phyloP scores from a whole-genome alignment of 2,113 vertebrate species.

The Calyptommatus sinebrachiatus region DNA sequence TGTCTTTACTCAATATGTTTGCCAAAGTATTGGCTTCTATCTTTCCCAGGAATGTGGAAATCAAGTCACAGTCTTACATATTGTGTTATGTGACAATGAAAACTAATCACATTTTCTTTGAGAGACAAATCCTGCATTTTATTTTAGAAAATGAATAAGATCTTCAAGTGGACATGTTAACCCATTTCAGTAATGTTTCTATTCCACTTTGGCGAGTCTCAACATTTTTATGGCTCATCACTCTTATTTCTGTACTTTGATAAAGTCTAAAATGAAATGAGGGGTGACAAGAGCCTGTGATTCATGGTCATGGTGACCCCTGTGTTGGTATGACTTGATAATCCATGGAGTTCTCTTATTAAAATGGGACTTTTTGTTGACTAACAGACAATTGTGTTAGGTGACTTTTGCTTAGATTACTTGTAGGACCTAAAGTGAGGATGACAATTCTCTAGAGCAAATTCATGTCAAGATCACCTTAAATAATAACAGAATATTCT shows the following conservation, averaged over 20 bases:
- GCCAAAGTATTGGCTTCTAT: too few species aligned
- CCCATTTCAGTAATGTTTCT: not conserved
- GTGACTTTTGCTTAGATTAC: not conserved
- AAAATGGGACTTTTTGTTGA: slow-evolving; percentile 1
- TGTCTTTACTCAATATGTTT: too few species aligned
- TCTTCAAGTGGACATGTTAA: not conserved
- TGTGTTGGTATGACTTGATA: not conserved
- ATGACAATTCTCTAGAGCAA: not conserved
- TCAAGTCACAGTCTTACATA: too few species aligned
- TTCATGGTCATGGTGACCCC: slow-evolving; percentile 4
- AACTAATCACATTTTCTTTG: not conserved
- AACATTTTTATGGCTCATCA: not conserved
- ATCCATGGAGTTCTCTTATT: not conserved
- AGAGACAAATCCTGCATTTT: not conserved
- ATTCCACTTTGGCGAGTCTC: not conserved
- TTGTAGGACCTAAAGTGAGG: not conserved
- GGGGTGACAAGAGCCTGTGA: not conserved
- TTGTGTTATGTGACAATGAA: not conserved
- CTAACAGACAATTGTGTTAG: not conserved
- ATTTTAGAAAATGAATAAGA: not conserved
- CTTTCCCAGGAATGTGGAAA: not conserved
- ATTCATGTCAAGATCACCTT: not conserved
- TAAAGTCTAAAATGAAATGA: not conserved
- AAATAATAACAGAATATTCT: not conserved
- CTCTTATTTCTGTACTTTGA: not conserved